Base-by-base conservation (phyloP, 2,113 vertebrate species). In the Malurus melanocephalus region DNA sequence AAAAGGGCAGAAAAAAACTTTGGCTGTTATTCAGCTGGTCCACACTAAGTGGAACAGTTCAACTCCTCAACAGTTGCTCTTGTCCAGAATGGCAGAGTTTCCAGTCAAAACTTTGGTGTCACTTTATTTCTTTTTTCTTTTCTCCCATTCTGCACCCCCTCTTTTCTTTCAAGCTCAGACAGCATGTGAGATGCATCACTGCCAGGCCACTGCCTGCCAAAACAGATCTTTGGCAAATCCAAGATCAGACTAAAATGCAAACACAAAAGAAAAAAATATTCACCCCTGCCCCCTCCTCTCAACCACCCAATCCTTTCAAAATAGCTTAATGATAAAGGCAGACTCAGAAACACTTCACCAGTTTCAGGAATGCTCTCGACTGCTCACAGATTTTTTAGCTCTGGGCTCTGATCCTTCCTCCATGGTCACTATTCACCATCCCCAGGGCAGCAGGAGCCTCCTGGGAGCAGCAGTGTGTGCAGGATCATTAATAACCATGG, bases 301-400 rank as follows among this genome's bases (percentile, higher is more conserved):
- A 30, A n/a, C 72, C 23, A 71, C 71, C 42, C 84, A 88, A 53
- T 28, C 51, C 87, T 80, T 96, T 93, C 93, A 95, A 95, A 97
- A 94, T 45, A 95, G 90, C 93, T 94, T 96, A 96, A 97, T 86
- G 94, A 95, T 95, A 96, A 97, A 97, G 95, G 92, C 96, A 94
- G 95, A 91, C 74, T 87, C 60, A 43, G 67, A 95, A 94, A 45
- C 90, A 95, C 96, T 94, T 81, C 88, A 95, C 95, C 95, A 71
- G 32, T 96, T 79, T 94, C 93, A 96, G 93, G 95, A 90, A 95
- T 87, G 93, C 83, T 88, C 85, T 89, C 84, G 74, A 26, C 74
- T 62, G 85, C 87, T 94, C 88, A 45, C 74, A 90, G 80, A 55
- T 62, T 81, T 82, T 65, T 62, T 69, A 79, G 95, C 66, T 64